A percentile compares a stretch with the other conserved stretches of the same genome.
phyloP scores from a whole-genome alignment of 2,113 vertebrate species.

The Heterotilapia buettikoferi region DNA sequence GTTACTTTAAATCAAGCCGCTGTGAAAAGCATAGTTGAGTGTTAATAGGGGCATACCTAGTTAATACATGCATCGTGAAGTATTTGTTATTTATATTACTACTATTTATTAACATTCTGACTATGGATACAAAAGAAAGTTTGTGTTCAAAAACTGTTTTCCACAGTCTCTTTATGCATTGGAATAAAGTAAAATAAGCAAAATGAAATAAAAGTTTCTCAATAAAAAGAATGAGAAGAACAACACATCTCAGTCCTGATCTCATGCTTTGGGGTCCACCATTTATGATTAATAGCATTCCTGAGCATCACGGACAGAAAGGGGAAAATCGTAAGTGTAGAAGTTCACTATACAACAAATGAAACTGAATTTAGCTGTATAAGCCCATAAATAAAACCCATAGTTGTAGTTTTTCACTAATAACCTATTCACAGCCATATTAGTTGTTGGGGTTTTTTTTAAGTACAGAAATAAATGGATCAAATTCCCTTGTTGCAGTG shows the following conservation, averaged over 20 bases:
- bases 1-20: neutral
- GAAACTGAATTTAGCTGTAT: neutral
- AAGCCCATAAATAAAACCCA: neutral
- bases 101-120: neutral
- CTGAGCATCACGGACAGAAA: neutral
- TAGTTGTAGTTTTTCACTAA: neutral
- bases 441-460: rapidly evolving
- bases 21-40: neutral
- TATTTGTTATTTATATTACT: neutral
- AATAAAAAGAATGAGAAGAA: neutral
- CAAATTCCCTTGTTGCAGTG: neutral
- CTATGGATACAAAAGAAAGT: neutral
- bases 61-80: neutral
- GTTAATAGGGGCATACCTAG: neutral
- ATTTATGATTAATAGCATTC: neutral
- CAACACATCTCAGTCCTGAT: neutral
- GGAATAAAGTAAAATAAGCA: neutral
- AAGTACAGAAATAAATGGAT: neutral
- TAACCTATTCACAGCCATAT: neutral
- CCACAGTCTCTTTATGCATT: neutral
- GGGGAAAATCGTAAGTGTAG: neutral
- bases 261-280: neutral
- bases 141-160: neutral
- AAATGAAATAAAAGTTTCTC: neutral
- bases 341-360: neutral